phyloP scores from a whole-genome alignment of 2,797 vertebrate genomes.

The Enteromius afrohamiltoni region DNA sequence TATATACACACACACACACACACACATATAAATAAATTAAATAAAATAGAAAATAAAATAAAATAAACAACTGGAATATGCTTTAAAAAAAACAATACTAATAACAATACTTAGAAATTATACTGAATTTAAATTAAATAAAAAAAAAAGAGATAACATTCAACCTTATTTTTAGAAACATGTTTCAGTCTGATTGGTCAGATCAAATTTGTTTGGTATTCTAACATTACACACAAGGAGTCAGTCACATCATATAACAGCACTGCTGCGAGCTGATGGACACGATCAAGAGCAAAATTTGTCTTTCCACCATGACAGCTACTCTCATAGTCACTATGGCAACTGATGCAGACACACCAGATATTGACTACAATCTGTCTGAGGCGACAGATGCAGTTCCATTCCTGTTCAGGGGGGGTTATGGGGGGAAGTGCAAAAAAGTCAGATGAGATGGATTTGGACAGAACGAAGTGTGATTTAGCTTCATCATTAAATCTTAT shows the following conservation, averaged over 20 bases:
- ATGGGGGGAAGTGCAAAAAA: not conserved
- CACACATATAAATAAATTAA: too few species aligned
- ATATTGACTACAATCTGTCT: not conserved
- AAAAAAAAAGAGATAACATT: not conserved
- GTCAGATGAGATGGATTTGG: not conserved
- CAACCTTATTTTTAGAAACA: too few species aligned
- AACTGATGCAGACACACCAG: not conserved
- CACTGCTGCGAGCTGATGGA: not conserved
- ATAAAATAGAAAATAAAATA: too few species aligned
- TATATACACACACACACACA: too few species aligned
- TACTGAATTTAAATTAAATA: not conserved
- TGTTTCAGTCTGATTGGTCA: too few species aligned
- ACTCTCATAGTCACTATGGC: conserved; percentile 26
- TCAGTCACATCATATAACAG: not conserved
- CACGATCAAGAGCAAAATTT: not conserved
- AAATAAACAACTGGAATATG: not conserved
- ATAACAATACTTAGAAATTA: not conserved
- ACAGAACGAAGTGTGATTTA: not conserved
- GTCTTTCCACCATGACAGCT: not conserved
- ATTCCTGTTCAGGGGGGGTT: not conserved
- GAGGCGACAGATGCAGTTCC: not conserved
- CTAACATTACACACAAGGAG: not conserved
- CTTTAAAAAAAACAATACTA: too few species aligned
- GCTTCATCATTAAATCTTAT: too few species aligned
- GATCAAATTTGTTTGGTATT: not conserved